A percentile compares a stretch with the other conserved stretches of the same genome.
Conservation (phyloP, 2,113 vertebrate genomes). For the Steatornis caripensis region DNA sequence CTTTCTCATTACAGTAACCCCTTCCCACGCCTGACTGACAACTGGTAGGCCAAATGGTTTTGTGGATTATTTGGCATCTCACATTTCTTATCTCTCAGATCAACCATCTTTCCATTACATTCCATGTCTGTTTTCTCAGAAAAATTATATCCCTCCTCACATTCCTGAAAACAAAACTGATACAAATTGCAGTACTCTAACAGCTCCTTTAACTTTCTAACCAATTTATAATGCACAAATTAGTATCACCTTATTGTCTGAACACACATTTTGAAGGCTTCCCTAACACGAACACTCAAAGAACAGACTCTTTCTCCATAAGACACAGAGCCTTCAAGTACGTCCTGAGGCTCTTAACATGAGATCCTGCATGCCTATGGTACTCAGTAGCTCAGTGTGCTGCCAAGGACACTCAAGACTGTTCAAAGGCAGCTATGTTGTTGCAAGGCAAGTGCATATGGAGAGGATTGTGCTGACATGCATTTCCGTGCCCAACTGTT, state of each 20-base stretch:
- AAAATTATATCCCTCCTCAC: background rate
- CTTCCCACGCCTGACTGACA: background rate
- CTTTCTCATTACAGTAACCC: background rate
- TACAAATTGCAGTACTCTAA: background rate
- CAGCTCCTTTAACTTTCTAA: background rate
- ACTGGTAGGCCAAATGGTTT: background rate
- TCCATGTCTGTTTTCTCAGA: background rate
- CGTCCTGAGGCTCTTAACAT: background rate
- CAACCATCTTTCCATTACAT: background rate
- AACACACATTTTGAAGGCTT: background rate
- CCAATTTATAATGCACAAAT: background rate
- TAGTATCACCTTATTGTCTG: background rate
- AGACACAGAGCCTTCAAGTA: background rate
- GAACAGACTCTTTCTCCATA: background rate
- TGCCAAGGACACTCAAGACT: background rate
- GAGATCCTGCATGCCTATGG: background rate
- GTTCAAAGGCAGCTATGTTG: background rate
- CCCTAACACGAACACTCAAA: background rate
- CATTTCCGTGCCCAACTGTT: background rate
- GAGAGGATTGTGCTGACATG: background rate
- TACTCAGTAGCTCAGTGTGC: background rate
- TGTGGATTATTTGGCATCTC: background rate
- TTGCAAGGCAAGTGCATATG: background rate
- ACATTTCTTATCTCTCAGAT: background rate
- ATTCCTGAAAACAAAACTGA: background rate